Base-by-base conservation (phyloP, 2,113 vertebrate genomes). In the Clarias batrachus region DNA sequence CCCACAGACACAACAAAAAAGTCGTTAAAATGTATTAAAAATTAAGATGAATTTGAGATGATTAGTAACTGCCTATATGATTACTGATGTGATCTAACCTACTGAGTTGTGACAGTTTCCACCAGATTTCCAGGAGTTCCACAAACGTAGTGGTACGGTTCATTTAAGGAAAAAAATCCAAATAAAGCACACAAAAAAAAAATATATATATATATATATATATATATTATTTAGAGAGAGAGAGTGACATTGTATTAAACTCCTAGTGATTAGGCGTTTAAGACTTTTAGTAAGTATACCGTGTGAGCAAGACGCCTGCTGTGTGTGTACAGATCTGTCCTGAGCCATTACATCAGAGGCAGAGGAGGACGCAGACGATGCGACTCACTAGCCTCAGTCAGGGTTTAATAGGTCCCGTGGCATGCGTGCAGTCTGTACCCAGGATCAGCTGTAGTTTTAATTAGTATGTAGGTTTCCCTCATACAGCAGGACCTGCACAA, bases 381-480 rank as follows among this genome's bases (percentile, higher is more conserved):
- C 88, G 87, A 70, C 84, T 84, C 83, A 76, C 66, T 84, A 62
- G 52, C 66, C 80, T 86, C 76, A 16, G 80, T 76, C 68, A 73
- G 33, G 52, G 59, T 84, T 86, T 85, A 85, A 87, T 62, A 81
- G 81, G 71, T 68, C 33, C 13, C 21, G 8, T 25, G 33, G 41
- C n/a, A 48, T 62, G 19, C 66, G 48, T 86, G 48, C 81, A 56
- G 65, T 48, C 65, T 60, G 62, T 77, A 76, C 87, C 84, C 87
- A 68, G 60, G 33, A 82, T 84, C 78, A 70, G 70, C 48, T n/a
- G 89, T 92, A 88, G 88, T 80, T 84, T 91, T 92, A 93, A 94
- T 94, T 92, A 94, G 91, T 89, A 88, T 90, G 80, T 84, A 85
- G 89, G 90, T 88, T 90, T 92, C 87, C 87, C 87, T 91, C 81